These are phyloP conservation scores for Drosophila rellima DNA, from an alignment of 2,888 invertebrate genomes.

Conservation along the genomic window DNA sequence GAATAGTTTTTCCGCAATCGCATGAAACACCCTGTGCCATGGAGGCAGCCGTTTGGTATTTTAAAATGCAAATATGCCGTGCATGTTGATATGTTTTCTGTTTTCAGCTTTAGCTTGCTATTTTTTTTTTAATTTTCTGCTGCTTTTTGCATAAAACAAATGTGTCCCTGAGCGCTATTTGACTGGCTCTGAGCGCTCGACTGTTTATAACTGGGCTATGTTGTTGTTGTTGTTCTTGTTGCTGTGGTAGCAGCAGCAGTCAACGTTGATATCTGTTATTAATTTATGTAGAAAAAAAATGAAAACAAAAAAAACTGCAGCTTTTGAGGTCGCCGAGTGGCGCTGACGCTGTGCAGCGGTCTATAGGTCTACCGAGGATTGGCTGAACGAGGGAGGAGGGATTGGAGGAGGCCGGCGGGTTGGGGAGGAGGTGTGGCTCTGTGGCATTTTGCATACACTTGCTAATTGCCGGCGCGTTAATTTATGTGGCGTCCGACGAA, in stretches of 20 bases:
- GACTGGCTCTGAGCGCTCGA: constrained; percentile 57
- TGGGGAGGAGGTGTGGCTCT: constrained; percentile 19
- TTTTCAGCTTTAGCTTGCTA: constrained; percentile 31
- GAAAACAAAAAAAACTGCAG: constrained; percentile 40
- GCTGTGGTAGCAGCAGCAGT: constrained; percentile 26
- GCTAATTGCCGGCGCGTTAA: constrained; percentile 81
- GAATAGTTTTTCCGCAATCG: constrained; percentile 30
- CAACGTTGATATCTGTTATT: constrained; percentile 79
- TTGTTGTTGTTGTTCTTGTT: constrained; percentile 42
- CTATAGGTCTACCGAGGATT: constrained; percentile 43
- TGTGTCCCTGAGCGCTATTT: constrained; percentile 80
- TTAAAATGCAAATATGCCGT: constrained; percentile 78
- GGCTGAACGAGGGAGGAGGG: not conserved
- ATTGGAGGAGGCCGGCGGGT: not conserved
- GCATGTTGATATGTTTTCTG: constrained; percentile 72
- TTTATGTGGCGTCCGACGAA: constrained; percentile 75
- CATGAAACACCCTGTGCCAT: constrained; percentile 61
- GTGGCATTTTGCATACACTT: constrained; percentile 80
- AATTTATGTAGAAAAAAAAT: constrained; percentile 75
- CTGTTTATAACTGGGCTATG: constrained; percentile 77
- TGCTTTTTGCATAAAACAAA: constrained; percentile 70
- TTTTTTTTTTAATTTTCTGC: constrained; percentile 18
- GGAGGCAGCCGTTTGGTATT: constrained; percentile 42
- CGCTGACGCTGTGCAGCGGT: constrained; percentile 17
- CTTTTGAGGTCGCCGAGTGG: constrained; percentile 64